A percentile compares a stretch with the other conserved stretches of the same genome.
Conservation (phyloP, 2,888 invertebrate species). For the Psococerastis gibbosa region DNA sequence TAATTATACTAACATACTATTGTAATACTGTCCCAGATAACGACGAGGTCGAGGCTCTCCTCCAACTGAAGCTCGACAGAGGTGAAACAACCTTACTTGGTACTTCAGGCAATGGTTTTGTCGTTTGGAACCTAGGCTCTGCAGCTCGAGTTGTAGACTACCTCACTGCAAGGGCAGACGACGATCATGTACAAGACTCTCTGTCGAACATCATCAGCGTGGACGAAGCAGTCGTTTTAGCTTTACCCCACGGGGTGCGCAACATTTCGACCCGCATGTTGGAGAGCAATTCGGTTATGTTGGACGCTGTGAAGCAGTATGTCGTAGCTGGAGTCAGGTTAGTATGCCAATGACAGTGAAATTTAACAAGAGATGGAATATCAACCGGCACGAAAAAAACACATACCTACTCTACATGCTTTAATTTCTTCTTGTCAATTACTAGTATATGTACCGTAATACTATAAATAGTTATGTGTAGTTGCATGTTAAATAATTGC, state of each 20-base stretch:
- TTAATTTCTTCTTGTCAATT: too few relatives aligned
- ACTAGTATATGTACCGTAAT: too few relatives aligned
- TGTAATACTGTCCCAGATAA: constrained; percentile 27
- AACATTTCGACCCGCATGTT: constrained; percentile 87
- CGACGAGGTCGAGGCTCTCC: constrained; percentile 52
- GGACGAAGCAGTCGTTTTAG: constrained; percentile 41
- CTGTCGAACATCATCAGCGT: constrained; percentile 20
- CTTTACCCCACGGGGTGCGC: constrained; percentile 67
- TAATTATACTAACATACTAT: background rate
- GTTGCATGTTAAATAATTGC: too few relatives aligned
- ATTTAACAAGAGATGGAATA: too few relatives aligned
- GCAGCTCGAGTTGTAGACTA: background rate
- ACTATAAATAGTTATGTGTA: too few relatives aligned
- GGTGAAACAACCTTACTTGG: constrained; percentile 65
- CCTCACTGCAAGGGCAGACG: background rate
- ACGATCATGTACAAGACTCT: background rate
- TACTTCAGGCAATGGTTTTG: constrained; percentile 67
- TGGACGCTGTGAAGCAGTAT: constrained; percentile 76
- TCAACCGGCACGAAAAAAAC: too few relatives aligned
- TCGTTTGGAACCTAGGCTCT: constrained; percentile 54
- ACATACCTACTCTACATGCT: too few relatives aligned
- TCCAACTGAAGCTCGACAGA: constrained; percentile 67
- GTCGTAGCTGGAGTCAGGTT: constrained; percentile 88
- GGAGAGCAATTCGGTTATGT: constrained; percentile 76
- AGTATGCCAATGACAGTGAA: too few relatives aligned